Conservation (phyloP, 37 sponge, comb jelly and placozoan genomes). For the Crambe crambe region DNA sequence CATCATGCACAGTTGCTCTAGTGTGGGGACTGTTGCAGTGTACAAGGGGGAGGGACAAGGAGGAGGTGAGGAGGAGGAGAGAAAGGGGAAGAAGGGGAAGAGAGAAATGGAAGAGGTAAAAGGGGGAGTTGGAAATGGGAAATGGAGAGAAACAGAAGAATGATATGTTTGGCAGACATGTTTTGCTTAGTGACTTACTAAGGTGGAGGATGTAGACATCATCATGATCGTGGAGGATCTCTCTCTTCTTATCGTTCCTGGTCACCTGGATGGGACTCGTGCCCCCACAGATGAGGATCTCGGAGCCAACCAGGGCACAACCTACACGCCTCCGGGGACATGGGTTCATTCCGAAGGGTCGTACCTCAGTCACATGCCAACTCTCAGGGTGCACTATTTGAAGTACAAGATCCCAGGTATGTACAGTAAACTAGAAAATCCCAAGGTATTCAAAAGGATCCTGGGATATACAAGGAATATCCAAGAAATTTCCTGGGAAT, state of each 20-base stretch:
- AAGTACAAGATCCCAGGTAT: too few relatives aligned
- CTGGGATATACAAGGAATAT: too few relatives aligned
- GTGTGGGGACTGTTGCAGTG: not conserved
- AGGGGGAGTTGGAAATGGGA: not conserved
- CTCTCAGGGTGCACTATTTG: conserved; percentile 4
- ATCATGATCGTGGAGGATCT: conserved; percentile 48
- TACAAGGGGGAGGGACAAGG: not conserved
- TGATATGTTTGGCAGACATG: not conserved
- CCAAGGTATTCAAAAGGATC: too few relatives aligned
- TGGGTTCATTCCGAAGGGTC: conserved; percentile 52
- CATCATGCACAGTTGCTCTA: conserved; percentile 34
- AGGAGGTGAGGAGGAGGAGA: not conserved
- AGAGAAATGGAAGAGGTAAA: not conserved
- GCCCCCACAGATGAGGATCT: conserved; percentile 65
- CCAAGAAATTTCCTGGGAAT: too few relatives aligned
- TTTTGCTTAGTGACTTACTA: conserved; percentile 13
- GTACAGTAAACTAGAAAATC: too few relatives aligned
- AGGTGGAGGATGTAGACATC: conserved; percentile 57
- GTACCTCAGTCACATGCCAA: conserved; percentile 45
- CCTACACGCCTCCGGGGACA: conserved; percentile 59
- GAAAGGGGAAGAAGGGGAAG: not conserved
- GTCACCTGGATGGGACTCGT: conserved; percentile 35
- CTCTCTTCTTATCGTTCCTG: not conserved
- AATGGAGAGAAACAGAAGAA: not conserved
- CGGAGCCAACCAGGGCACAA: conserved; percentile 46